These are phyloP conservation scores for Strigamia maritima DNA, from an alignment of 2,888 invertebrate genomes.

Conservation along the genomic window DNA sequence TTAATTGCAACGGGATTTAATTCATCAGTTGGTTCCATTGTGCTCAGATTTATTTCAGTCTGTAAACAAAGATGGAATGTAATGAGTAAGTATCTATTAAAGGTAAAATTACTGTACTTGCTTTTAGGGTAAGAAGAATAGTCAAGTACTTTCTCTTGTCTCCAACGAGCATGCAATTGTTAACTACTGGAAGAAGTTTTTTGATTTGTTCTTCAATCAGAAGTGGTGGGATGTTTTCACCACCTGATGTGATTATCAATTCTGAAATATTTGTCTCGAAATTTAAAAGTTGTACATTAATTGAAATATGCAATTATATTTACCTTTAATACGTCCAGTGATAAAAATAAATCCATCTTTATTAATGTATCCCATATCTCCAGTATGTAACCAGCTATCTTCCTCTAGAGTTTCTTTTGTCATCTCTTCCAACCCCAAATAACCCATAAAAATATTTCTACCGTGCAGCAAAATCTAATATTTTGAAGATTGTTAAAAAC, in stretches of 20 bases:
- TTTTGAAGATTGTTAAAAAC: too few relatives aligned
- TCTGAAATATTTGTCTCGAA: conserved; percentile 56
- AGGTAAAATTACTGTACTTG: conserved; percentile 49
- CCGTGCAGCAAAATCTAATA: conserved; percentile 68
- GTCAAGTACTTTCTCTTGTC: conserved; percentile 83
- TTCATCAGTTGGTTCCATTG: conserved; percentile 68
- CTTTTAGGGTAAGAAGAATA: conserved; percentile 80
- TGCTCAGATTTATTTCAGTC: conserved; percentile 71
- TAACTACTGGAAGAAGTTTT: conserved; percentile 69
- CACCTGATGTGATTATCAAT: conserved; percentile 86
- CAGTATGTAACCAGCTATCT: conserved; percentile 82
- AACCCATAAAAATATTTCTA: conserved; percentile 89
- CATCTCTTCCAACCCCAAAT: conserved; percentile 71
- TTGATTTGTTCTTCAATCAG: conserved; percentile 79
- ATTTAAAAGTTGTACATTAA: too few relatives aligned
- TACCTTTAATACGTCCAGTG: conserved; percentile 60
- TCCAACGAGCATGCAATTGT: conserved; percentile 81
- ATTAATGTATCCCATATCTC: conserved; percentile 79
- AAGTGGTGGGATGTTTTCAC: conserved; percentile 81
- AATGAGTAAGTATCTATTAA: too few relatives aligned
- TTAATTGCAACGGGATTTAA: conserved; percentile 63
- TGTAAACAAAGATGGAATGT: conserved; percentile 47
- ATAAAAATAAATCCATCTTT: conserved; percentile 52
- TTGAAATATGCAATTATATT: too few relatives aligned
- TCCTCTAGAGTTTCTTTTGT: conserved; percentile 69